A percentile compares a stretch with the other conserved stretches of the same genome.
Conservation (phyloP, 2,113 vertebrate genomes). For the Phrynocephalus versicolor region DNA sequence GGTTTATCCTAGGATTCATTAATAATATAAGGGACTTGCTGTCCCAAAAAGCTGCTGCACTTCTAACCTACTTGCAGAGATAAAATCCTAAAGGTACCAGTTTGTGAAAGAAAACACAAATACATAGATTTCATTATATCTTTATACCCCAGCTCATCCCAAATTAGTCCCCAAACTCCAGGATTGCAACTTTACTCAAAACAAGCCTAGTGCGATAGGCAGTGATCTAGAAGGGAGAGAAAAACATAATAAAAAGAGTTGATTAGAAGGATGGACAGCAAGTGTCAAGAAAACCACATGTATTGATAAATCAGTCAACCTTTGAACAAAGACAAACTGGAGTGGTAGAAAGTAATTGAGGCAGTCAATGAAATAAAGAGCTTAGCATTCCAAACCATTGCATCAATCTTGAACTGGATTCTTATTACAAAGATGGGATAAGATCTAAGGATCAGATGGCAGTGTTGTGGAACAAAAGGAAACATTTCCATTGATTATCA, state of each 20-base stretch:
- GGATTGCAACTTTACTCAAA: background rate
- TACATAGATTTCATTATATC: background rate
- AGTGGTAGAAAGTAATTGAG: slow-evolving; percentile 62
- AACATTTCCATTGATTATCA: background rate
- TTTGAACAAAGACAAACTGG: slow-evolving; percentile 31
- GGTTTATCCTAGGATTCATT: too few relatives aligned
- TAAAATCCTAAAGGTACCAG: background rate
- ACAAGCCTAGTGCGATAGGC: slow-evolving; percentile 14
- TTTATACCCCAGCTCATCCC: background rate
- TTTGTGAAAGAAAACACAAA: background rate
- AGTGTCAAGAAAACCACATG: slow-evolving; percentile 55
- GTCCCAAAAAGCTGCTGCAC: too few relatives aligned
- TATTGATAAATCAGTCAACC: slow-evolving; percentile 57
- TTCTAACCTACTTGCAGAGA: background rate
- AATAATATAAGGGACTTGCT: too few relatives aligned
- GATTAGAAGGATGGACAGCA: slow-evolving; percentile 51
- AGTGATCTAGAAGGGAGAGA: slow-evolving; percentile 37
- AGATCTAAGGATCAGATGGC: background rate
- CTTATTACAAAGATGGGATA: background rate
- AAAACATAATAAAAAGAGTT: slow-evolving; percentile 47
- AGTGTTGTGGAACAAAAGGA: background rate
- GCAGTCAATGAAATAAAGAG: slow-evolving; percentile 57
- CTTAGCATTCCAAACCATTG: slow-evolving; percentile 35
- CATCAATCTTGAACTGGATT: slow-evolving; percentile 35
- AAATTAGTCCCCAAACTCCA: slow-evolving; percentile 15